Conservation (phyloP, 2,888 invertebrate species). For the Cosmopolites sordidus region DNA sequence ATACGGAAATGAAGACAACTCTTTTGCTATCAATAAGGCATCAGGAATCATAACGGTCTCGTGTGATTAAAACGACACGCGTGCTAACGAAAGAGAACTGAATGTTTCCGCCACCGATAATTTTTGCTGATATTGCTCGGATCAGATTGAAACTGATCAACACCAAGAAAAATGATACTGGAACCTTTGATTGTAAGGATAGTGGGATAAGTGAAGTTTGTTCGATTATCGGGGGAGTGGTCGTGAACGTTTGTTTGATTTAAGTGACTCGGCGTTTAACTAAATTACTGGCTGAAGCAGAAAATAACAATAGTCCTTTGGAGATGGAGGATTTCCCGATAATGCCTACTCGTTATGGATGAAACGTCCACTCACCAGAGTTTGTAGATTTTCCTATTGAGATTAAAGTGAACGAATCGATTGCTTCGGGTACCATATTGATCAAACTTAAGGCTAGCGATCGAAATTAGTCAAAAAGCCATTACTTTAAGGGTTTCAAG, state of each 20-base stretch:
- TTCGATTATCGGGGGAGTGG: no score
- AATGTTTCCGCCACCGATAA: constrained; percentile 92
- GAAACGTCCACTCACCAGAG: constrained; percentile 83
- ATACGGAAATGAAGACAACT: constrained; percentile 85
- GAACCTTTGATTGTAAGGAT: constrained; percentile 75
- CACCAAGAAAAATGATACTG: constrained; percentile 59
- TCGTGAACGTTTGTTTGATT: no score
- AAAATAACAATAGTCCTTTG: constrained; percentile 69
- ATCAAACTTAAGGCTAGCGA: constrained; percentile 72
- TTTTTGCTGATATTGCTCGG: constrained; percentile 77
- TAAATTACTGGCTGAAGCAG: constrained; percentile 75
- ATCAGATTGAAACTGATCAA: constrained; percentile 73
- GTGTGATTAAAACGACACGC: constrained; percentile 75
- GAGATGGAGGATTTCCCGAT: constrained; percentile 56
- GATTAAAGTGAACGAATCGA: constrained; percentile 81
- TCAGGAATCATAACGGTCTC: constrained; percentile 78
- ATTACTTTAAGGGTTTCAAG: neutral
- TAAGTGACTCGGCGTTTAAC: constrained; percentile 63
- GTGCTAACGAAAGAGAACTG: constrained; percentile 62
- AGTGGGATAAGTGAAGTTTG: constrained; percentile 74
- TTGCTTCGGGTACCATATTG: constrained; percentile 70
- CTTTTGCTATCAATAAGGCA: constrained; percentile 77
- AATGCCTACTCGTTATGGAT: constrained; percentile 76
- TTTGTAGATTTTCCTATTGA: constrained; percentile 79
- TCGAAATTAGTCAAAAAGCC: constrained; percentile 54